Evolutionary conservation across 1,140 invertebrate genomes (phyloP).

Genomic region (Leptinotarsa lineolata): DNA sequence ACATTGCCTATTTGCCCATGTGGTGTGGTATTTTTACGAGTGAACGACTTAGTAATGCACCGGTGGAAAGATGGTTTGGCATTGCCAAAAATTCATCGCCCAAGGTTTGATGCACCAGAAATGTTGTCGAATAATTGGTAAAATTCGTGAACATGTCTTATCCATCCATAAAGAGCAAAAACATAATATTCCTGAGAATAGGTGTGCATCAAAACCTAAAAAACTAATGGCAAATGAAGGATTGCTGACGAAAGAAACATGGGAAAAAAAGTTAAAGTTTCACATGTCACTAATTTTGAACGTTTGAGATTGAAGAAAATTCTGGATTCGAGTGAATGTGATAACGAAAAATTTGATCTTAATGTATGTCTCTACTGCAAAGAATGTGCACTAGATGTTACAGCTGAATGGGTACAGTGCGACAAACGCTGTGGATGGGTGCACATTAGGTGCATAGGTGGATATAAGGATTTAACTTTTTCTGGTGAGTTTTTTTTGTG

Average conservation of each 20-base stretch:
- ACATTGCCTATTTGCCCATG: slow-evolving; percentile 24
- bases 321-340: neutral
- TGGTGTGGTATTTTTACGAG: slow-evolving; percentile 16
- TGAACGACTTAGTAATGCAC: slow-evolving; percentile 18
- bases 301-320: neutral
- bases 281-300: slow-evolving; percentile 7
- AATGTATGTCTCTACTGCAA: neutral
- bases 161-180: slow-evolving; percentile 18
- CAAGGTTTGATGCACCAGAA: slow-evolving; percentile 5
- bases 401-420: slow-evolving; percentile 9
- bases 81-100: slow-evolving; percentile 9
- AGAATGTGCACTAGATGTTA: neutral
- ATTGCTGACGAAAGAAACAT: slow-evolving; percentile 4
- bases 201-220: neutral
- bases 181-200: slow-evolving; percentile 1
- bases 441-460: neutral
- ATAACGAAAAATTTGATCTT: neutral
- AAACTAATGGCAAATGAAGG: neutral
- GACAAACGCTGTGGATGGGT: slow-evolving; percentile 3
- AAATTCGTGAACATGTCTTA: slow-evolving; percentile 2
- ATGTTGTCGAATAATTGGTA: slow-evolving; percentile 11
- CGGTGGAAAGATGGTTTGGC: slow-evolving; percentile 24
- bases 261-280: neutral
- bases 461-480: neutral
- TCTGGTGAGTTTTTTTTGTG: neutral